Conservation (phyloP, 2,113 vertebrate species). For the Halcyon malimbica region DNA sequence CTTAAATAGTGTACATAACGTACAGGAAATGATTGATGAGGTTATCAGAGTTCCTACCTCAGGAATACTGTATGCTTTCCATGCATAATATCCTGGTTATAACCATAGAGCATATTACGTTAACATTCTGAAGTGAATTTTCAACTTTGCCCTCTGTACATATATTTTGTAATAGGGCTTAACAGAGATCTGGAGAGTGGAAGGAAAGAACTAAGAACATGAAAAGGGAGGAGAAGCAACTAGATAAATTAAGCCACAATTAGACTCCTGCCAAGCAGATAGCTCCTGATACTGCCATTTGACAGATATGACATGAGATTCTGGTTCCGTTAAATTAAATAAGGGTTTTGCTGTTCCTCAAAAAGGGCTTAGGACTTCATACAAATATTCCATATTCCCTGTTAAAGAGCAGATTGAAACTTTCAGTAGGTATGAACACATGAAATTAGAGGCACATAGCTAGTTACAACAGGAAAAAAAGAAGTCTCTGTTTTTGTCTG, state of each 20-base stretch:
- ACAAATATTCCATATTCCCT: not conserved
- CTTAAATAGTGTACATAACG: slow-evolving; percentile 1
- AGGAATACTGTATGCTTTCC: not conserved
- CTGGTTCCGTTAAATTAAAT: not conserved
- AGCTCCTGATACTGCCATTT: not conserved
- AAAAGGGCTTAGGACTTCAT: not conserved
- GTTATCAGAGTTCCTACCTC: slow-evolving; percentile 25
- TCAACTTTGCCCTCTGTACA: not conserved
- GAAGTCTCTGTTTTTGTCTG: not conserved
- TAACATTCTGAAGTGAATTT: not conserved
- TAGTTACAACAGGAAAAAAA: not conserved
- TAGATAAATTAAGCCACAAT: not conserved
- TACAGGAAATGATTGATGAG: slow-evolving; percentile 45
- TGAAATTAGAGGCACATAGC: not conserved
- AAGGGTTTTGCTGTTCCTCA: not conserved
- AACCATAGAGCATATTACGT: not conserved
- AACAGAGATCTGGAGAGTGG: not conserved
- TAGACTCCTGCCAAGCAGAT: not conserved
- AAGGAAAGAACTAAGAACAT: not conserved
- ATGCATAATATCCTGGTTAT: slow-evolving; percentile 11
- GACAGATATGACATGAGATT: not conserved
- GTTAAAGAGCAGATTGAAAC: not conserved
- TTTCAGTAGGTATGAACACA: not conserved
- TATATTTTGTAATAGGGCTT: not conserved
- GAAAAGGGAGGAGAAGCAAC: not conserved